Evolutionary conservation across 2,797 vertebrate genomes (phyloP).

Genomic region (Leptatherina wallacei): DNA sequence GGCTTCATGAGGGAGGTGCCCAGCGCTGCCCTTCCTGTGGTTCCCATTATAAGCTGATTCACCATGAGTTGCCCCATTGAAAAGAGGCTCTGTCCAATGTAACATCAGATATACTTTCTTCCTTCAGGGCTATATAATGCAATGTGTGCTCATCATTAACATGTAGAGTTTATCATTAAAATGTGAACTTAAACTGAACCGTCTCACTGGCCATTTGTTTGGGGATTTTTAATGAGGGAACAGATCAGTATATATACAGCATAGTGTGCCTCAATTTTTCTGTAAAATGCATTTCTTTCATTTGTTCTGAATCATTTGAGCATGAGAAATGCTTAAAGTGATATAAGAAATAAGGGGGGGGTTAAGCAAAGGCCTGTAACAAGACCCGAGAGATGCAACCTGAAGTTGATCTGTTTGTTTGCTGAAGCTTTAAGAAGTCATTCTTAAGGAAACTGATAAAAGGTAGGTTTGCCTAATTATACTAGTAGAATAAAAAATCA

Average conservation of each 20-base stretch:
- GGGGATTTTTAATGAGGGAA: background rate
- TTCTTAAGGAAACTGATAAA: too few relatives aligned
- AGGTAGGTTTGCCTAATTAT: too few relatives aligned
- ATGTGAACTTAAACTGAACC: constrained; percentile 29
- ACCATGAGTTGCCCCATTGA: constrained; percentile 79
- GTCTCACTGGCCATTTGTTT: background rate
- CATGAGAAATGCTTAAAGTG: too few relatives aligned
- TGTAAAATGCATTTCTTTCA: too few relatives aligned
- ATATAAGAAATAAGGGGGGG: too few relatives aligned
- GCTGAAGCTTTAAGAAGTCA: too few relatives aligned
- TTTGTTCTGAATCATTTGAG: too few relatives aligned
- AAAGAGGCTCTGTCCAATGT: constrained; percentile 1
- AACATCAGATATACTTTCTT: constrained; percentile 4
- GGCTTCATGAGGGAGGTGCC: constrained; percentile 76
- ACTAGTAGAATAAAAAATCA: too few relatives aligned
- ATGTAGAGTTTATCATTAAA: constrained; percentile 71
- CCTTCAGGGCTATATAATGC: constrained; percentile 19
- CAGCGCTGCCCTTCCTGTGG: constrained; percentile 82
- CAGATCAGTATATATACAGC: background rate
- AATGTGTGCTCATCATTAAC: constrained; percentile 36
- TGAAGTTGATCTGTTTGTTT: too few relatives aligned
- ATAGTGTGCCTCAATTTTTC: background rate
- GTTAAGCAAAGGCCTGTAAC: too few relatives aligned
- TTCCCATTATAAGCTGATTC: constrained; percentile 73
- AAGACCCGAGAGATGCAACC: too few relatives aligned